Evolutionary conservation across 2,113 vertebrate genomes (phyloP).

Genomic region (Crotalus horridus): DNA sequence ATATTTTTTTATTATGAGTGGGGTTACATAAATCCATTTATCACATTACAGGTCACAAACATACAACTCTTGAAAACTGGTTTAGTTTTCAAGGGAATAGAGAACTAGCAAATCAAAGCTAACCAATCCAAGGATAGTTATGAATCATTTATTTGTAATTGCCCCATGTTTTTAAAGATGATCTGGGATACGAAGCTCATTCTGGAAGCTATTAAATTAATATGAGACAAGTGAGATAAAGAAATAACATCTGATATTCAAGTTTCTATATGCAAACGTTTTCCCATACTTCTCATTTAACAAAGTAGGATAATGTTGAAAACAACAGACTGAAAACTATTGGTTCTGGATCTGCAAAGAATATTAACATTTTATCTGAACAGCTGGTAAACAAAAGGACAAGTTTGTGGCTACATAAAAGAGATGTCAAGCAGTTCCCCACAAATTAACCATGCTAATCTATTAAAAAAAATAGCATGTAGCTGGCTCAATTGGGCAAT

Average conservation of each 20-base stretch:
- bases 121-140: too few relatives aligned
- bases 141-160: neutral
- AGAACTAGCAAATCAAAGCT: too few relatives aligned
- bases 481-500: neutral
- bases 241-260: neutral
- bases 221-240: neutral
- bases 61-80: too few relatives aligned
- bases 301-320: neutral
- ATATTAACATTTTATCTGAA: conserved; percentile 28
- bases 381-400: neutral
- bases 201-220: neutral
- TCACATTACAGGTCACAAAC: too few relatives aligned
- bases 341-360: conserved; percentile 18
- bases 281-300: neutral
- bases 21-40: too few relatives aligned
- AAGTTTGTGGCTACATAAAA: neutral
- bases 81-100: too few relatives aligned
- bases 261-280: neutral
- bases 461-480: neutral
- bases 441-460: neutral
- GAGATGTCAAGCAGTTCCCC: neutral
- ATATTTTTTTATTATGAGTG: too few relatives aligned
- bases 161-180: neutral
- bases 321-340: neutral
- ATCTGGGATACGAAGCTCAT: neutral